Evolutionary conservation across 2,888 invertebrate genomes (phyloP).

Genomic region (Aleiodes leptofemur): DNA sequence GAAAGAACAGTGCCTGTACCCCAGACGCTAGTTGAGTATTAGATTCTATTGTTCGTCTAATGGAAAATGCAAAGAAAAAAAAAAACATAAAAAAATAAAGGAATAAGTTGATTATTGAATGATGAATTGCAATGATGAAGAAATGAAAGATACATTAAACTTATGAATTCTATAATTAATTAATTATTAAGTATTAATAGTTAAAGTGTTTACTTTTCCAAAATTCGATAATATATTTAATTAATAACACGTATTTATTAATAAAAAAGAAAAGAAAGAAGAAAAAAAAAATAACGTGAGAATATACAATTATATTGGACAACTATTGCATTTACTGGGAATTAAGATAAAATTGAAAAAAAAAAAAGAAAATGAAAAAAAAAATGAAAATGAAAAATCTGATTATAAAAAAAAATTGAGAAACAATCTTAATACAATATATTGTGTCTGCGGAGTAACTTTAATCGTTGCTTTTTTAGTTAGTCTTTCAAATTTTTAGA

Average conservation of each 20-base stretch:
- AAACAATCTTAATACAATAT: slow-evolving; percentile 35
- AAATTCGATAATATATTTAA: slow-evolving; percentile 3
- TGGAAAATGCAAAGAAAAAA: slow-evolving; percentile 28
- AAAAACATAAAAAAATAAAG: no score
- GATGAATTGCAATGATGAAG: background rate
- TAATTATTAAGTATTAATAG: slow-evolving; percentile 7
- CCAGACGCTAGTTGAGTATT: slow-evolving; percentile 66
- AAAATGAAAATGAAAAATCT: slow-evolving; percentile 39
- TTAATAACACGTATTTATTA: background rate
- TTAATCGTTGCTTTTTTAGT: slow-evolving; percentile 66
- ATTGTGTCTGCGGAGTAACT: slow-evolving; percentile 48
- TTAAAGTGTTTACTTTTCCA: slow-evolving; percentile 7
- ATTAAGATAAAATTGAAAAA: no score
- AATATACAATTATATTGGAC: background rate
- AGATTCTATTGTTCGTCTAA: slow-evolving; percentile 52
- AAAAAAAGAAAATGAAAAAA: slow-evolving; percentile 10
- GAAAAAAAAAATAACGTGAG: background rate
- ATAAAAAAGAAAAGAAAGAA: no score
- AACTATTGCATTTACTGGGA: background rate
- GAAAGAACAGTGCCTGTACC: slow-evolving; percentile 72
- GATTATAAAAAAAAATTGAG: slow-evolving; percentile 43
- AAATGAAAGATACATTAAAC: background rate
- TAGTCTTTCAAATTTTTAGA: slow-evolving; percentile 70
- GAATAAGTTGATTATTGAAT: slow-evolving; percentile 2
- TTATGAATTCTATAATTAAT: background rate